A percentile compares a stretch with the other conserved stretches of the same genome.
Evolutionary conservation across 2,797 vertebrate species (phyloP).

Genomic region (Hylomyscus alleni): DNA sequence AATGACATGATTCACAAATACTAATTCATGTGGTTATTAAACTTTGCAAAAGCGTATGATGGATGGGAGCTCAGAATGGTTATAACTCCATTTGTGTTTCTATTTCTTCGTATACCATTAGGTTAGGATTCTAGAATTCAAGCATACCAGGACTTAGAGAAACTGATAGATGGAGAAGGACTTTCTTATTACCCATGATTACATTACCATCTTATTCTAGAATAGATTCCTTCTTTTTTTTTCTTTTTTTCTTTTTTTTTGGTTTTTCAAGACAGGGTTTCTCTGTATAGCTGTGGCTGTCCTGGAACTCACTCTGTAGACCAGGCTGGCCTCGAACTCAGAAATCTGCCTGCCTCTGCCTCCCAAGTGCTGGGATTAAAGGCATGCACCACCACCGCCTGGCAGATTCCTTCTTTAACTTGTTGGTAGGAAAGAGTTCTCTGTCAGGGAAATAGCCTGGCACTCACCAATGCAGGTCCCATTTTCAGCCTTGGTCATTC

Average conservation of each 20-base stretch:
- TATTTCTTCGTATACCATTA: not conserved
- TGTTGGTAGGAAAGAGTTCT: not conserved
- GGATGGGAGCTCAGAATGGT: not conserved
- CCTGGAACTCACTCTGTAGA: too few relatives aligned
- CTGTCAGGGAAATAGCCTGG: not conserved
- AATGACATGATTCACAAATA: conserved; percentile 25
- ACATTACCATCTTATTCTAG: not conserved
- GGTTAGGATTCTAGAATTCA: not conserved
- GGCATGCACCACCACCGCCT: too few relatives aligned
- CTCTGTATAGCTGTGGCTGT: too few relatives aligned
- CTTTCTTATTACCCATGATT: not conserved
- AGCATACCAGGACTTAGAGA: not conserved
- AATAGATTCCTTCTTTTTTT: not conserved
- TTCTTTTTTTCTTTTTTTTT: too few relatives aligned
- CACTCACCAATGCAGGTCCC: conserved; percentile 96
- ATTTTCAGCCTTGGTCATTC: conserved; percentile 96
- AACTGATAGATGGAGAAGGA: not conserved
- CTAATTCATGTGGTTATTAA: not conserved
- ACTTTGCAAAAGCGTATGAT: not conserved
- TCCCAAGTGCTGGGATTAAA: too few relatives aligned
- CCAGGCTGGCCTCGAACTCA: too few relatives aligned
- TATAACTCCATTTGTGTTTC: not conserved
- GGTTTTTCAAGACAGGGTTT: too few relatives aligned
- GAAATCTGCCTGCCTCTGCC: too few relatives aligned
- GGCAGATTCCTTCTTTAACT: not conserved